These are phyloP conservation scores for Onychomys leucogaster DNA, from an alignment of 2,797 vertebrate species.

Conservation along the genomic window DNA sequence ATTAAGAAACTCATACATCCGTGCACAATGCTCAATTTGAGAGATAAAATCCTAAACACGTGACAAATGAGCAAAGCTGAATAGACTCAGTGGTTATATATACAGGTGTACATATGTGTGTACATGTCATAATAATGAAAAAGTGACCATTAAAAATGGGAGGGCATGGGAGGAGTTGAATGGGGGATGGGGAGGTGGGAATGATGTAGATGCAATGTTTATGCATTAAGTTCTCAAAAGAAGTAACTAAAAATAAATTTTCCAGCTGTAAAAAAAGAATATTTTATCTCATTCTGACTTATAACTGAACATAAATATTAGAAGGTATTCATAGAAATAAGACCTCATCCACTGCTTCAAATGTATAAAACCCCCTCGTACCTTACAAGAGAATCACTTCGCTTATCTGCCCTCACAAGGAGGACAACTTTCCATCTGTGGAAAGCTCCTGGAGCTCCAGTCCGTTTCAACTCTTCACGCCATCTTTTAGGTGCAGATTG, in stretches of 20 bases:
- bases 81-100: background rate
- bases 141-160: background rate
- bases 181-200: background rate
- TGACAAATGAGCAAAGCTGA: background rate
- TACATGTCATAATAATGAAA: background rate
- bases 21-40: slow-evolving; percentile 15
- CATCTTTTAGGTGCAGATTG: slow-evolving; percentile 92
- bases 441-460: slow-evolving; percentile 93
- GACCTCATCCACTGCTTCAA: slow-evolving; percentile 58
- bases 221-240: background rate
- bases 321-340: slow-evolving; percentile 19
- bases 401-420: slow-evolving; percentile 87
- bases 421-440: slow-evolving; percentile 96
- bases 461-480: slow-evolving; percentile 88
- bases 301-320: slow-evolving; percentile 51
- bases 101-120: too few species aligned
- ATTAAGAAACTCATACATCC: background rate
- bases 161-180: background rate
- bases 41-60: background rate
- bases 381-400: slow-evolving; percentile 92
- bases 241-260: background rate
- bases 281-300: background rate
- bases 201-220: background rate
- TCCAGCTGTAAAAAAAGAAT: slow-evolving; percentile 8
- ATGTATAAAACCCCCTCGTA: slow-evolving; percentile 82